Base-by-base conservation (phyloP, 2,888 invertebrate species). In the Lucinisca nassula region DNA sequence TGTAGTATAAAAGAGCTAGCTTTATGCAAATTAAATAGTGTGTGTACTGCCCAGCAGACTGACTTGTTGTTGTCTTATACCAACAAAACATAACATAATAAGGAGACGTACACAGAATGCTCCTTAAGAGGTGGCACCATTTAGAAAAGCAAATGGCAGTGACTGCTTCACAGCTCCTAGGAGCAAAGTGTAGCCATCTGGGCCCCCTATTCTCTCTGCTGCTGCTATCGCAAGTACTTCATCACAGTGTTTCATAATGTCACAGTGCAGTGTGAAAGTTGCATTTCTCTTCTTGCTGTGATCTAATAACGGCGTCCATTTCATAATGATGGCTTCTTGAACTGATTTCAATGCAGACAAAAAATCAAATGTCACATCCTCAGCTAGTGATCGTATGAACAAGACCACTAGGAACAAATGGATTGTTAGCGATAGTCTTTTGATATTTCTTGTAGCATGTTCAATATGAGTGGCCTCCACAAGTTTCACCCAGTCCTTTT, bases 61-160 rank as follows among this genome's bases (percentile, higher is more conserved):
- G n/a, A n/a, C n/a, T n/a, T n/a, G n/a, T n/a, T n/a, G n/a, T n/a
- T n/a, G n/a, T n/a, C n/a, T n/a, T n/a, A n/a, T n/a, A n/a, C n/a
- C n/a, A n/a, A n/a, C n/a, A n/a, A n/a, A n/a, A n/a, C n/a, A n/a
- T n/a, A n/a, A n/a, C n/a, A n/a, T n/a, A n/a, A 8, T 17, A 4
- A 55, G n/a, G n/a, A 55, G 55, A 14, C n/a, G 10, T n/a, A 82
- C 74, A 70, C 79, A 76, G 51, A 79, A 87, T 6, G 90, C 24
- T 4, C 84, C 85, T 84, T 90, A 88, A 17, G 86, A 80, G 21
- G 82, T 61, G 27, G 90, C 88, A 2, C 84, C 83, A 74, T 90
- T 88, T 0, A 90, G 51, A 78, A 90, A 89, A 8, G 87, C 38
- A 87, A 89, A 87, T 27, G 84, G 82, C 27, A 89, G 73, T 17